phyloP scores from a whole-genome alignment of 2,888 invertebrate genomes.

The Eulithis prunata region DNA sequence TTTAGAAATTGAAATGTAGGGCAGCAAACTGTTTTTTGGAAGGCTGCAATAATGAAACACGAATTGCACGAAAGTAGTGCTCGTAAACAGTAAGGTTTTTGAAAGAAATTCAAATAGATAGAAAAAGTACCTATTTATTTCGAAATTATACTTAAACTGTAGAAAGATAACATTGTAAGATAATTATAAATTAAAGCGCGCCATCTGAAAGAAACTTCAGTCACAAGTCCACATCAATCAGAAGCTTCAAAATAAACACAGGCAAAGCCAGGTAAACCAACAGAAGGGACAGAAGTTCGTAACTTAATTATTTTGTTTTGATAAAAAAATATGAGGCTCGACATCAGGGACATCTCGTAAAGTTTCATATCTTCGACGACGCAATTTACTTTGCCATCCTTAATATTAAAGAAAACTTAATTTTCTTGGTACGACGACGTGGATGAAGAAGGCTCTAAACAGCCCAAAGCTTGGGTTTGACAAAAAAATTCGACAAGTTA shows the following conservation, averaged over 20 bases:
- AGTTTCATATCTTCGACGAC: conserved; percentile 27
- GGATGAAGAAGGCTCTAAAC: conserved; percentile 40
- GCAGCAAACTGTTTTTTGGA: not conserved
- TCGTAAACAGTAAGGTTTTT: too few species aligned
- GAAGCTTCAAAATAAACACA: not conserved
- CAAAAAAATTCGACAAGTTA: conserved; percentile 1
- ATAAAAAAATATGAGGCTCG: conserved; percentile 23
- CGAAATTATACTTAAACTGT: too few species aligned
- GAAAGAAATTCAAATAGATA: too few species aligned
- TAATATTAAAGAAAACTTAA: conserved; percentile 62
- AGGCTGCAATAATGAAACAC: not conserved
- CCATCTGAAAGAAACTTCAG: too few species aligned
- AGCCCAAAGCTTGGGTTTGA: conserved; percentile 19
- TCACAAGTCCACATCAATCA: not conserved
- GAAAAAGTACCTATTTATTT: too few species aligned
- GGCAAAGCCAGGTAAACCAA: conserved; percentile 5
- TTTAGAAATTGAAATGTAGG: not conserved
- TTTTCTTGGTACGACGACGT: conserved; percentile 57
- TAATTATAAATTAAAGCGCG: too few species aligned
- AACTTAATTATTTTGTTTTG: conserved; percentile 27
- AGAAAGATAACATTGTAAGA: too few species aligned
- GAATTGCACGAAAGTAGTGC: not conserved
- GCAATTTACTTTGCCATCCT: conserved; percentile 43
- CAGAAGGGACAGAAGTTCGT: conserved; percentile 13
- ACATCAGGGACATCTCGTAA: conserved; percentile 21